phyloP scores from a whole-genome alignment of 2,113 vertebrate genomes.

The Setophaga coronata region DNA sequence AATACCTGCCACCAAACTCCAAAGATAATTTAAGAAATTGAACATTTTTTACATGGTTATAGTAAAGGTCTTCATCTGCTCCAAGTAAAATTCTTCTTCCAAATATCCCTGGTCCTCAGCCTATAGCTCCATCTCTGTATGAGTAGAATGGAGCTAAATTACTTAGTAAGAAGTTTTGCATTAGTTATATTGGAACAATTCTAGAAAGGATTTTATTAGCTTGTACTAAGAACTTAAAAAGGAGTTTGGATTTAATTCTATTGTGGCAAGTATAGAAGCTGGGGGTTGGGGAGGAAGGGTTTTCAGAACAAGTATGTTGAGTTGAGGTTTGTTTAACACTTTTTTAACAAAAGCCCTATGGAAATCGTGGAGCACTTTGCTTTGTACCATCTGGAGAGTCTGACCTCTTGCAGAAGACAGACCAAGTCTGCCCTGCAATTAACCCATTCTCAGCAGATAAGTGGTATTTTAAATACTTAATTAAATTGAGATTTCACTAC shows the following conservation, averaged over 20 bases:
- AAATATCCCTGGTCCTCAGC: not conserved
- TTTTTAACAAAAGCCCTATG: not conserved
- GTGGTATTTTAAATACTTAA: not conserved
- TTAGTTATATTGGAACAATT: not conserved
- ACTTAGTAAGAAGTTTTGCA: not conserved
- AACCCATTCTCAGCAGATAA: not conserved
- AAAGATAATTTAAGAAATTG: not conserved
- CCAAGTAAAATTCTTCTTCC: not conserved
- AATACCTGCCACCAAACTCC: not conserved
- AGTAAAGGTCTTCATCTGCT: not conserved
- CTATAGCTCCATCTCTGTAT: not conserved
- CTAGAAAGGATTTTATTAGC: not conserved
- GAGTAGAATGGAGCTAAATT: not conserved
- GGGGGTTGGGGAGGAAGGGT: rapidly evolving
- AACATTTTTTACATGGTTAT: rapidly evolving
- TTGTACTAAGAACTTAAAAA: not conserved
- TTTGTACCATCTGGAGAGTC: not conserved
- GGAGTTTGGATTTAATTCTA: not conserved
- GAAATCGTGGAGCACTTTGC: not conserved
- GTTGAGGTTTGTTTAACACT: not conserved
- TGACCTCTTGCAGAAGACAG: not conserved
- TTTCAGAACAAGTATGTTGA: not conserved
- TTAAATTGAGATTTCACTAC: not conserved
- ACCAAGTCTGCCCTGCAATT: not conserved
- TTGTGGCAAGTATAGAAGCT: not conserved